These are phyloP conservation scores for Cryptotis parvus DNA, from an alignment of 2,113 vertebrate species.

Conservation along the genomic window DNA sequence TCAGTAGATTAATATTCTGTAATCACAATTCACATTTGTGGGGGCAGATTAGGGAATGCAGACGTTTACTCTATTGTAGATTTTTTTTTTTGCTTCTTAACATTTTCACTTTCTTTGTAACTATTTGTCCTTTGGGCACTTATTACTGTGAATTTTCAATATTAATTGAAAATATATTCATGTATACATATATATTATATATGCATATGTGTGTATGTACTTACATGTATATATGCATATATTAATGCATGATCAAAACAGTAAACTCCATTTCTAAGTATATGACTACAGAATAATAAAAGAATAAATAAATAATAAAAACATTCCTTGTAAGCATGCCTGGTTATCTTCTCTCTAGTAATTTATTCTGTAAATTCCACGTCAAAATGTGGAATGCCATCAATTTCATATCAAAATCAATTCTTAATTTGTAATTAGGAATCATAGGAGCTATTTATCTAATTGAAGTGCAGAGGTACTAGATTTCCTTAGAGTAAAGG, in stretches of 20 bases:
- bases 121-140: neutral
- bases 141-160: neutral
- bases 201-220: too few relatives aligned
- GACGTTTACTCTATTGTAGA: conserved; percentile 4
- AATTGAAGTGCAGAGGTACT: neutral
- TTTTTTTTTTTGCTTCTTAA: conserved; percentile 26
- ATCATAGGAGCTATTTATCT: neutral
- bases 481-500: neutral
- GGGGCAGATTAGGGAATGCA: neutral
- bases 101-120: neutral
- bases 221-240: too few relatives aligned
- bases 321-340: neutral
- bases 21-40: conserved; percentile 50
- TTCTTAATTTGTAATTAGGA: neutral
- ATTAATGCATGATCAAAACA: neutral
- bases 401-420: too few relatives aligned
- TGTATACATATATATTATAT: too few relatives aligned
- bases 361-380: too few relatives aligned
- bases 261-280: neutral
- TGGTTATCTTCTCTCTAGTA: neutral
- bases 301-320: too few relatives aligned
- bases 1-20: conserved; percentile 70
- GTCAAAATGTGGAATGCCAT: too few relatives aligned
- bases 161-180: neutral
- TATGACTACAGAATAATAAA: neutral